phyloP scores from a whole-genome alignment of 2,888 invertebrate genomes.

The Mesorhabditis sp. region DNA sequence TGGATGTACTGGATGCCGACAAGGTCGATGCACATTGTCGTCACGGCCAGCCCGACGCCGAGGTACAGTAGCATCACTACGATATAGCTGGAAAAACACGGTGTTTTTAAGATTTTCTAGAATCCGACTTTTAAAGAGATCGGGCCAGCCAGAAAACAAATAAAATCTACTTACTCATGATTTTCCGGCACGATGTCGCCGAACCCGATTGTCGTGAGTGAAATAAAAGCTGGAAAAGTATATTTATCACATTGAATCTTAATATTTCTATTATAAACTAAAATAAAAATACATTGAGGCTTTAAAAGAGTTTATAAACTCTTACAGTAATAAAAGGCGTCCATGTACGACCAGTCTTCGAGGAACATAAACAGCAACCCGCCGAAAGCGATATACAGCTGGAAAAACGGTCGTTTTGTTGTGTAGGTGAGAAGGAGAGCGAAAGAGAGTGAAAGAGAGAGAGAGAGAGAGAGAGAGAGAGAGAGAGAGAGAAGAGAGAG shows the following conservation, averaged over 20 bases:
- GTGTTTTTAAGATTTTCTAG: not conserved
- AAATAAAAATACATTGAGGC: not conserved
- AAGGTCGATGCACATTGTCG: constrained; percentile 59
- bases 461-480: too few relatives aligned
- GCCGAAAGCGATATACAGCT: constrained; percentile 59
- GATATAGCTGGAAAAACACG: constrained; percentile 45
- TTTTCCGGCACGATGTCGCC: constrained; percentile 55
- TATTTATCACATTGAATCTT: not conserved
- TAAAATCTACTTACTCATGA: constrained; percentile 42
- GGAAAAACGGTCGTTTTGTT: constrained; percentile 13
- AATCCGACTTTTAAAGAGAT: not conserved
- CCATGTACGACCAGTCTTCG: constrained; percentile 63
- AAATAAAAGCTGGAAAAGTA: constrained; percentile 49
- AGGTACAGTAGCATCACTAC: constrained; percentile 56
- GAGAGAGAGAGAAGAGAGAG: too few relatives aligned
- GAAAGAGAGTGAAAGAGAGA: too few relatives aligned
- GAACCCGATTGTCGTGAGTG: constrained; percentile 57
- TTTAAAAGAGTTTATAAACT: not conserved
- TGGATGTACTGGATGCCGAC: constrained; percentile 58
- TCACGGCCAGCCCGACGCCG: constrained; percentile 57
- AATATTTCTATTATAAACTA: not conserved
- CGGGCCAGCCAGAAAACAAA: not conserved
- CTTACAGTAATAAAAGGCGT: constrained; percentile 64
- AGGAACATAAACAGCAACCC: constrained; percentile 59
- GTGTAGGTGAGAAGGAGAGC: too few relatives aligned